Conservation (phyloP, 2,797 vertebrate genomes). For the Hipposideros larvatus region DNA sequence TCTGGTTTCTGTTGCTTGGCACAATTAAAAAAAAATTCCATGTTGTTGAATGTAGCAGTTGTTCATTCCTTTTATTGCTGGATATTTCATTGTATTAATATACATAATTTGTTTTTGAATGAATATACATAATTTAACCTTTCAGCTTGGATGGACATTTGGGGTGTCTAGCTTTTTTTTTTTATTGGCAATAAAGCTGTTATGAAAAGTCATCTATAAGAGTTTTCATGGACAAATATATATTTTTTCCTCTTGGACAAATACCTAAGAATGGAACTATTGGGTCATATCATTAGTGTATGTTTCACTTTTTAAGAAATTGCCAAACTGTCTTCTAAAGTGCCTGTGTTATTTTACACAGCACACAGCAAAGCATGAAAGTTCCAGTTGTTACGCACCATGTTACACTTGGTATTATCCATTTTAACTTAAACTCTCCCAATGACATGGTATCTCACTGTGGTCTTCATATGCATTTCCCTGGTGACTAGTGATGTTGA, state of each 20-base stretch:
- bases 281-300: not conserved
- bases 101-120: not conserved
- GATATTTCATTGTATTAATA: not conserved
- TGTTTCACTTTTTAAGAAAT: not conserved
- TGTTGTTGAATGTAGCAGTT: not conserved
- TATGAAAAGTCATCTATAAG: not conserved
- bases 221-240: not conserved
- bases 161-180: not conserved
- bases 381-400: not conserved
- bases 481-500: not conserved
- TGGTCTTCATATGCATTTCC: not conserved
- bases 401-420: not conserved
- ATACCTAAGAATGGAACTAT: not conserved
- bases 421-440: not conserved
- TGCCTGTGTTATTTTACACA: not conserved
- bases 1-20: not conserved
- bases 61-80: not conserved
- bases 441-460: not conserved
- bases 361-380: not conserved
- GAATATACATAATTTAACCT: not conserved
- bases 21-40: not conserved
- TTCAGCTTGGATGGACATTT: not conserved
- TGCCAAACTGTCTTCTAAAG: not conserved
- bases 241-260: constrained; percentile 15
- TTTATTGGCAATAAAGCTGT: not conserved